These are phyloP conservation scores for Nycticorax nycticorax DNA, from an alignment of 2,113 vertebrate genomes.

Conservation along the genomic window DNA sequence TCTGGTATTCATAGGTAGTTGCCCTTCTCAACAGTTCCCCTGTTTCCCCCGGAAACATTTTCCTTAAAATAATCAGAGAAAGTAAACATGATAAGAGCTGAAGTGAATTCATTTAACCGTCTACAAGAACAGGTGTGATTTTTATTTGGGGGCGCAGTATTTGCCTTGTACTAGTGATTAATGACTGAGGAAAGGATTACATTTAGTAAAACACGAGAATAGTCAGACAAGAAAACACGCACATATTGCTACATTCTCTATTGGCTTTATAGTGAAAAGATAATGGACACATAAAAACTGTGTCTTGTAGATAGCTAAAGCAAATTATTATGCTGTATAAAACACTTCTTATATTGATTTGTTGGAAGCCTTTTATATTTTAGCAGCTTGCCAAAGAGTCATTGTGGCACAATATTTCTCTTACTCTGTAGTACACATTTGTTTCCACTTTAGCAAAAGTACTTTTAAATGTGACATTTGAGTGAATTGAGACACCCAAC, in stretches of 20 bases:
- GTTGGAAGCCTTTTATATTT: slow-evolving; percentile 16
- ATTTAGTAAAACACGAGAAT: background rate
- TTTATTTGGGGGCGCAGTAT: background rate
- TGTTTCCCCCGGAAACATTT: background rate
- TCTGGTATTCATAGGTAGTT: background rate
- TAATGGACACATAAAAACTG: background rate
- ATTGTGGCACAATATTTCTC: background rate
- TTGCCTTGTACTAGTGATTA: background rate
- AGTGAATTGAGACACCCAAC: background rate
- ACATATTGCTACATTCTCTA: background rate
- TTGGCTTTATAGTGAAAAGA: slow-evolving; percentile 5
- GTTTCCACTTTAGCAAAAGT: background rate
- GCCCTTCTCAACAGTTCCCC: background rate
- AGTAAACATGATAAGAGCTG: background rate
- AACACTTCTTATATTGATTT: slow-evolving; percentile 16
- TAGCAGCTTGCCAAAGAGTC: background rate
- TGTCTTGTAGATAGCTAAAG: background rate
- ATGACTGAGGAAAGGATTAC: background rate
- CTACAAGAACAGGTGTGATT: background rate
- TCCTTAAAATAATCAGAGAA: background rate
- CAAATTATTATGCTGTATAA: background rate
- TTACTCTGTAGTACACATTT: background rate
- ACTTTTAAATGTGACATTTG: background rate
- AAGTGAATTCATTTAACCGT: background rate
- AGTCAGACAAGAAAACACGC: background rate